phyloP scores from a whole-genome alignment of 2,797 vertebrate genomes.

The Acanthurus leucopareius region DNA sequence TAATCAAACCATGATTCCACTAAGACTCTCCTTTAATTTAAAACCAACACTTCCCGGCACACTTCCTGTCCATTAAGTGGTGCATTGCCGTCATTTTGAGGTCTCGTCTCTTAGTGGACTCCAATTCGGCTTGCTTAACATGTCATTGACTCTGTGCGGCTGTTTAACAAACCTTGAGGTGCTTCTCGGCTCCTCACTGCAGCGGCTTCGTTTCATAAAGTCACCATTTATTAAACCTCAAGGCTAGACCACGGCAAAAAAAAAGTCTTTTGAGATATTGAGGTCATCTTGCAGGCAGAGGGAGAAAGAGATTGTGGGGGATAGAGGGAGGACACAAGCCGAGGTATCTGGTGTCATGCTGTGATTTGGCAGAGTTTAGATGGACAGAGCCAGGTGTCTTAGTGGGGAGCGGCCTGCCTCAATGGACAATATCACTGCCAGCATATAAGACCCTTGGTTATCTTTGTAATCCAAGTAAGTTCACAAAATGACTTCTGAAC shows the following conservation, averaged over 20 bases:
- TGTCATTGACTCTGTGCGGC: constrained; percentile 52
- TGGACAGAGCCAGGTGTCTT: constrained; percentile 60
- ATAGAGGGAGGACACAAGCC: constrained; percentile 49
- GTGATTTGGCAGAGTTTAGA: constrained; percentile 68
- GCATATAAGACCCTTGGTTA: constrained; percentile 52
- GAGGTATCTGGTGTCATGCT: constrained; percentile 61
- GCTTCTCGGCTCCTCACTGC: constrained; percentile 68
- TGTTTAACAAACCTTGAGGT: constrained; percentile 72
- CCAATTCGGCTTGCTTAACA: constrained; percentile 57
- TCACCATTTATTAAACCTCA: constrained; percentile 84
- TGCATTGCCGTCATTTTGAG: constrained; percentile 25
- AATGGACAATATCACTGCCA: constrained; percentile 47
- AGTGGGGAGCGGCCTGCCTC: constrained; percentile 48
- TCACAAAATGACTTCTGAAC: constrained; percentile 43
- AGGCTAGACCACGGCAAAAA: constrained; percentile 66
- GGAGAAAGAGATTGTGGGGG: constrained; percentile 60
- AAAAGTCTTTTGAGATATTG: constrained; percentile 79
- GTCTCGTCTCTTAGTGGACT: constrained; percentile 42
- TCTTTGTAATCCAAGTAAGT: constrained; percentile 60
- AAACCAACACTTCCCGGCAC: constrained; percentile 49
- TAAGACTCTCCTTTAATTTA: constrained; percentile 67
- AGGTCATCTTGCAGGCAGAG: constrained; percentile 73
- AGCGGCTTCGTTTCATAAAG: constrained; percentile 80
- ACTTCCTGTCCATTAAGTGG: constrained; percentile 60
- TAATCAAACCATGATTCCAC: constrained; percentile 69